These are phyloP conservation scores for Xanthia togata DNA, from an alignment of 2,888 invertebrate species.

Conservation along the genomic window DNA sequence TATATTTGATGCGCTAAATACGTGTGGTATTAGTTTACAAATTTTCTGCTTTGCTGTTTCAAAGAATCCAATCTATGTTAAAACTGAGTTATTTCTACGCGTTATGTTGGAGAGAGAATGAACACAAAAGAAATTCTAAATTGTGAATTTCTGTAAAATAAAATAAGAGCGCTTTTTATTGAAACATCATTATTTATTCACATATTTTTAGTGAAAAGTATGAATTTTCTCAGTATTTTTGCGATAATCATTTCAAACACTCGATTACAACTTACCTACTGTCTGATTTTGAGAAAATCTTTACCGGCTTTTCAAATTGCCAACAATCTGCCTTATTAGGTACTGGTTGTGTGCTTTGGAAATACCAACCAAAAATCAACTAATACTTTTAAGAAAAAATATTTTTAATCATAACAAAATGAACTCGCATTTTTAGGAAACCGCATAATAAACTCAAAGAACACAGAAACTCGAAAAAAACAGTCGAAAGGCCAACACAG, in stretches of 20 bases:
- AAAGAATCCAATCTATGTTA: not conserved
- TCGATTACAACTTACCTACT: not conserved
- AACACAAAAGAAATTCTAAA: not conserved
- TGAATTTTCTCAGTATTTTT: not conserved
- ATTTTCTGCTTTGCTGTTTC: not conserved
- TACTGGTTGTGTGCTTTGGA: not conserved
- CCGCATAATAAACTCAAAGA: conserved; percentile 30
- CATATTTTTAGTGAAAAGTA: not conserved
- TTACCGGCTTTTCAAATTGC: not conserved
- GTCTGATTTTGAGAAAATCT: not conserved
- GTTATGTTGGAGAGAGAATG: not conserved
- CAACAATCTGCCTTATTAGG: not conserved
- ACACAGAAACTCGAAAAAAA: conserved; percentile 23
- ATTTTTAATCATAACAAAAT: conserved; percentile 8
- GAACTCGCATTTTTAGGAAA: not conserved
- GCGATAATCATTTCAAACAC: not conserved
- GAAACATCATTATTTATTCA: not conserved
- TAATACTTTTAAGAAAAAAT: not conserved
- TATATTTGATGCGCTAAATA: not conserved
- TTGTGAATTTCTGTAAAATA: not conserved
- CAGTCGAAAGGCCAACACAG: conserved; percentile 5
- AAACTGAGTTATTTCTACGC: not conserved
- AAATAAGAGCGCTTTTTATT: not conserved
- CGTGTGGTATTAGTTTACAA: not conserved
- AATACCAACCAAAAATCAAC: not conserved